A percentile compares a stretch with the other conserved stretches of the same genome.
Evolutionary conservation across 2,888 invertebrate genomes (phyloP).

Genomic region (Leptinotarsa haldemani): DNA sequence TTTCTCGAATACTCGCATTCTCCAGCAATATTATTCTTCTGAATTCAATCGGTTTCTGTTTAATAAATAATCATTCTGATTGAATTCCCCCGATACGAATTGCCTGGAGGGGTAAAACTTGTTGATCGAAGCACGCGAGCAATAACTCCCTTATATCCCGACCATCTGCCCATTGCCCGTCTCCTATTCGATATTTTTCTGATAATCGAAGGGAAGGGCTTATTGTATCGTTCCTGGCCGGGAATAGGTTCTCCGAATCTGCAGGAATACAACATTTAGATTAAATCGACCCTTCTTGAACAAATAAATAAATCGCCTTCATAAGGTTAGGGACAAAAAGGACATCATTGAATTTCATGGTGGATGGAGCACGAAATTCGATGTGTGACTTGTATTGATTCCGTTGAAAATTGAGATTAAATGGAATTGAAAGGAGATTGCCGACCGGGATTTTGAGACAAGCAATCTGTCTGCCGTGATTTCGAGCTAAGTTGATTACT

Average conservation of each 20-base stretch:
- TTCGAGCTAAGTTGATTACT: slow-evolving; percentile 6
- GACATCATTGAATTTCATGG: slow-evolving; percentile 45
- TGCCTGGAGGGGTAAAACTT: slow-evolving; percentile 3
- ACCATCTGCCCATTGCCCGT: slow-evolving; percentile 8
- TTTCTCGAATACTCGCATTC: too few relatives aligned
- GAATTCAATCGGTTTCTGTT: background rate
- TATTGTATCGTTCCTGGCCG: slow-evolving; percentile 31
- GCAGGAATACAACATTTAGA: slow-evolving; percentile 36
- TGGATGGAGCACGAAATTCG: slow-evolving; percentile 42
- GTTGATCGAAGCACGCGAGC: slow-evolving; percentile 9
- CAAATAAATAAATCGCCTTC: slow-evolving; percentile 40
- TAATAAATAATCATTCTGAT: background rate
- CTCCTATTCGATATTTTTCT: slow-evolving; percentile 27
- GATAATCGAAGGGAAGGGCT: slow-evolving; percentile 23
- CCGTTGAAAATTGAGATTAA: slow-evolving; percentile 21
- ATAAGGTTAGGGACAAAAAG: slow-evolving; percentile 33
- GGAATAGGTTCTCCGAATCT: slow-evolving; percentile 23
- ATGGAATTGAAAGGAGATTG: slow-evolving; percentile 10
- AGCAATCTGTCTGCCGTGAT: slow-evolving; percentile 13
- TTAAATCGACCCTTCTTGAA: slow-evolving; percentile 34
- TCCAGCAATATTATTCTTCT: background rate
- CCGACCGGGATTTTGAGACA: background rate
- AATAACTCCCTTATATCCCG: background rate
- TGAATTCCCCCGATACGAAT: background rate
- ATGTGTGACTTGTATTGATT: slow-evolving; percentile 45